Evolutionary conservation across 2,888 invertebrate species (phyloP).

Genomic region (Acrocyrtus sp.): DNA sequence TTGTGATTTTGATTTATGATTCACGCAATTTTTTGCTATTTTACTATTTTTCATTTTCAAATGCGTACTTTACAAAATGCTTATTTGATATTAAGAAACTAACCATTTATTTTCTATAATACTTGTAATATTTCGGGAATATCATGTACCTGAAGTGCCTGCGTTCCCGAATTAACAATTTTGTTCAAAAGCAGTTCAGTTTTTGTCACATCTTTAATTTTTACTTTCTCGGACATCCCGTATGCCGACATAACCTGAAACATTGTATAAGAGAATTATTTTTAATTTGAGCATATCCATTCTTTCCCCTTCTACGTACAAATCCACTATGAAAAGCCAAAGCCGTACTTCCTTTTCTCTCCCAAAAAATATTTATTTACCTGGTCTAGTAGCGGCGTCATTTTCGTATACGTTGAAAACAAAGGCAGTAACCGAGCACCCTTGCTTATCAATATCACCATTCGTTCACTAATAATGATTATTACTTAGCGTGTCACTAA

Average conservation of each 20-base stretch:
- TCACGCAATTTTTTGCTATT: not conserved
- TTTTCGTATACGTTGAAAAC: too few species aligned
- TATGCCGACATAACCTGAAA: conserved; percentile 19
- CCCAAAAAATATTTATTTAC: not conserved
- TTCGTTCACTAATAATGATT: too few species aligned
- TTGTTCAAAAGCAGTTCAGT: conserved; percentile 35
- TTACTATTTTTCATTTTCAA: not conserved
- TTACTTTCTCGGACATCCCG: conserved; percentile 31
- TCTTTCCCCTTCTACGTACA: too few species aligned
- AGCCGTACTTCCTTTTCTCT: too few species aligned
- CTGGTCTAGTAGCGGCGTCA: conserved; percentile 30
- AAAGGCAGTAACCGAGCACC: too few species aligned
- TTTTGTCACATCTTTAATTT: conserved; percentile 37
- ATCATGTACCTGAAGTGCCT: conserved; percentile 46
- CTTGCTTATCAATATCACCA: too few species aligned
- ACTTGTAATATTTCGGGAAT: not conserved
- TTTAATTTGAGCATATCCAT: too few species aligned
- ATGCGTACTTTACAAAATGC: not conserved
- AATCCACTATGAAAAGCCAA: not conserved
- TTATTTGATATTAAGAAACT: not conserved
- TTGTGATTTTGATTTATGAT: not conserved
- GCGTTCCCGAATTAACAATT: conserved; percentile 35
- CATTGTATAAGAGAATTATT: not conserved
- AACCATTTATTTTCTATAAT: too few species aligned
- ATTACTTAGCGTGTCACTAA: too few species aligned